phyloP scores from a whole-genome alignment of 1,140 invertebrate genomes.

The Thaumetopoea pityocampa region DNA sequence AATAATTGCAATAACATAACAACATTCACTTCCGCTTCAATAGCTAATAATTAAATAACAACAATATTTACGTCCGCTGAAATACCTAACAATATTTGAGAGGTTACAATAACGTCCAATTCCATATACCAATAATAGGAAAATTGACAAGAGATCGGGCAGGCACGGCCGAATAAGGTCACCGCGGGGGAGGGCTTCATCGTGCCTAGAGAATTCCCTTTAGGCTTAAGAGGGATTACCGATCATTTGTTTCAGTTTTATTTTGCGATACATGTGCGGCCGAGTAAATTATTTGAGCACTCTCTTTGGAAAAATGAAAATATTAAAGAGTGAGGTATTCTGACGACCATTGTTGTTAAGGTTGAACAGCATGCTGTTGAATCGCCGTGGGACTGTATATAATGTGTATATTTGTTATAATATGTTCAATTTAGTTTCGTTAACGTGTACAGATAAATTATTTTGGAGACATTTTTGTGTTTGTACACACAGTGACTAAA shows the following conservation, averaged over 20 bases:
- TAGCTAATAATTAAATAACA: no score
- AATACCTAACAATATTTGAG: conserved; percentile 2
- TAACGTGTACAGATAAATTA: no score
- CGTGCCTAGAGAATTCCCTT: conserved; percentile 19
- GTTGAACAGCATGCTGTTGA: no score
- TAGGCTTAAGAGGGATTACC: conserved; percentile 18
- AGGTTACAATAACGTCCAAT: conserved; percentile 13
- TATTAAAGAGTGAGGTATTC: conserved; percentile 2
- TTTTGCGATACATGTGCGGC: conserved; percentile 11
- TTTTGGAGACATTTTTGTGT: no score
- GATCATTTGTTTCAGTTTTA: conserved; percentile 24
- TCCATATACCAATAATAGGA: conserved; percentile 20
- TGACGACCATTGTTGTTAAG: no score
- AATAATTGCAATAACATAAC: no score
- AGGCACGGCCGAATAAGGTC: conserved; percentile 10
- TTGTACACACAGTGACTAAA: no score
- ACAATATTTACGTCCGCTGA: no score
- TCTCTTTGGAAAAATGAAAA: conserved; percentile 7
- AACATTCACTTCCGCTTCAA: no score
- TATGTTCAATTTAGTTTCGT: no score
- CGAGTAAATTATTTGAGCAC: conserved; percentile 9
- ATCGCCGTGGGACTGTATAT: no score
- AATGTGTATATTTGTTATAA: no score
- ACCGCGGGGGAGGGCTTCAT: conserved; percentile 9
- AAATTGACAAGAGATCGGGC: conserved; percentile 18